Conservation (phyloP, 2,888 invertebrate species). For the Hirtodrosophila cameraria region DNA sequence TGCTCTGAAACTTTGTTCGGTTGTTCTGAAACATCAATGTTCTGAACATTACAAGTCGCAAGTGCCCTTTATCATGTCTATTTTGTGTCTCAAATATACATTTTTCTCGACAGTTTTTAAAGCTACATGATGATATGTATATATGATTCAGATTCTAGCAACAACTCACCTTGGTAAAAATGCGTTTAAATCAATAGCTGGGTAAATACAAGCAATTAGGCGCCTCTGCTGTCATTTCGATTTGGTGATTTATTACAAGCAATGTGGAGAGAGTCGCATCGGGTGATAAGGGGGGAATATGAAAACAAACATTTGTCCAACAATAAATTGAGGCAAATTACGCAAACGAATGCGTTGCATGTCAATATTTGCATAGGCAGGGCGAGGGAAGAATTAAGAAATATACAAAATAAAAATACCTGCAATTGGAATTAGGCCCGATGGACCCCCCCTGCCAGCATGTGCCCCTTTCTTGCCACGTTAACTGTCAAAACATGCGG, state of each 20-base stretch:
- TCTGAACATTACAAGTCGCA: too few species aligned
- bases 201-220: conserved; percentile 50
- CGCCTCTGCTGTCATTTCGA: conserved; percentile 32
- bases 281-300: conserved; percentile 8
- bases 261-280: conserved; percentile 1
- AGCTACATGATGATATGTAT: too few species aligned
- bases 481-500: conserved; percentile 36
- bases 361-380: conserved; percentile 71
- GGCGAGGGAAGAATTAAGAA: neutral
- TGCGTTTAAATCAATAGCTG: conserved; percentile 31
- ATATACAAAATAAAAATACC: neutral
- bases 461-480: neutral
- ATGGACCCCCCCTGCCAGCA: neutral
- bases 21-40: too few species aligned
- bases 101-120: too few species aligned
- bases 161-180: conserved; percentile 7
- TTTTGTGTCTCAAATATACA: too few species aligned
- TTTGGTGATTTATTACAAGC: conserved; percentile 48
- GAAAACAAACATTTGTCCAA: conserved; percentile 48
- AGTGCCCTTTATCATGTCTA: too few species aligned
- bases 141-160: neutral
- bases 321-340: conserved; percentile 70
- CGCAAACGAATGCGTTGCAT: conserved; percentile 55
- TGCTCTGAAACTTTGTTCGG: too few species aligned
- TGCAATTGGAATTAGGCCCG: conserved; percentile 4